phyloP scores from a whole-genome alignment of 1,140 invertebrate genomes.

The Ips nitidus region DNA sequence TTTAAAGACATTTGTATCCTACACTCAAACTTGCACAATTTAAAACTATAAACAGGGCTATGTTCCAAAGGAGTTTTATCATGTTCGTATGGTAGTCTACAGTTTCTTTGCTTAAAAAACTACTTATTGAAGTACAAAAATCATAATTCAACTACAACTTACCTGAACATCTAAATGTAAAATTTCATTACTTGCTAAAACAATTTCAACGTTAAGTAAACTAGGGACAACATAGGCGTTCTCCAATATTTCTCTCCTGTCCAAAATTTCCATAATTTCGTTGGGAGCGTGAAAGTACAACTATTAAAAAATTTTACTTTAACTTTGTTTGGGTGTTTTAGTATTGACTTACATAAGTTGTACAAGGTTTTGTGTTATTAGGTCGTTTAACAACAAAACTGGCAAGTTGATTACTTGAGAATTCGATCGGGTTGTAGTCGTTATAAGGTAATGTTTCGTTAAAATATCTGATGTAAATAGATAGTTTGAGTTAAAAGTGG shows the following conservation, averaged over 20 bases:
- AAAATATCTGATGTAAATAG: conserved; percentile 16
- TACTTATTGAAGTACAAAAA: too few relatives aligned
- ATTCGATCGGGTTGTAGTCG: conserved; percentile 1
- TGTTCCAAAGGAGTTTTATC: conserved; percentile 53
- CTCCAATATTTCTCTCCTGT: neutral
- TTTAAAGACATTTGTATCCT: conserved; percentile 58
- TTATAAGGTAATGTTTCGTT: neutral
- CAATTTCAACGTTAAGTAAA: neutral
- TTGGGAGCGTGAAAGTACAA: conserved; percentile 27
- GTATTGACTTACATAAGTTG: neutral
- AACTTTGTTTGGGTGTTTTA: neutral
- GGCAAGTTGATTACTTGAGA: neutral
- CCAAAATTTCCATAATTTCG: conserved; percentile 26
- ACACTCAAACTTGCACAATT: conserved; percentile 64
- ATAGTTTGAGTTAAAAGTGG: neutral
- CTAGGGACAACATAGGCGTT: too few relatives aligned
- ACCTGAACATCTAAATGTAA: conserved; percentile 5
- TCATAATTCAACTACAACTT: neutral
- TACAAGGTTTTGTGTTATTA: neutral
- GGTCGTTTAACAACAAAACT: neutral
- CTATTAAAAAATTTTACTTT: conserved; percentile 11
- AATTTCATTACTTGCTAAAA: conserved; percentile 1
- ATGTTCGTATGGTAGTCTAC: conserved; percentile 29
- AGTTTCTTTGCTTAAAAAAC: conserved; percentile 37
- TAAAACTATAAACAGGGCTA: conserved; percentile 63